phyloP scores from a whole-genome alignment of 2,797 vertebrate genomes.

The Cyclopterus lumpus region DNA sequence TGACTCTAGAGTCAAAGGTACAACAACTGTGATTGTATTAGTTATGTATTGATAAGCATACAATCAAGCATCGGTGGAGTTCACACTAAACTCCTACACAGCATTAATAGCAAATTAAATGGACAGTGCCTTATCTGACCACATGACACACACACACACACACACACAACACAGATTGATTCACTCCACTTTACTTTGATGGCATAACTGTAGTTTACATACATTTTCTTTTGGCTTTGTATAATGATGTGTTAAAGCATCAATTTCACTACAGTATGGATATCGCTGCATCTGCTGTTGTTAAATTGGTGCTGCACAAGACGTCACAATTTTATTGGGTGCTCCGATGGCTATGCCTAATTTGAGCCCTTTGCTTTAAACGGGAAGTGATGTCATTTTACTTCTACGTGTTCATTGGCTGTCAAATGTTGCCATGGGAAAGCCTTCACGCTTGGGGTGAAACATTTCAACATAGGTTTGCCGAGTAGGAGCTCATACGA shows the following conservation, averaged over 20 bases:
- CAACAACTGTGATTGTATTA: not conserved
- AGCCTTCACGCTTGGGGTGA: conserved; percentile 7
- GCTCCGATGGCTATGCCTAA: not conserved
- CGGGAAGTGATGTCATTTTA: conserved; percentile 39
- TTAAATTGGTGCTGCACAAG: not conserved
- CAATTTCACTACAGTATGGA: too few relatives aligned
- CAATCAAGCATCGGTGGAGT: not conserved
- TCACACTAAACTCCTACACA: conserved; percentile 1
- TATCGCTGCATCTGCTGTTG: not conserved
- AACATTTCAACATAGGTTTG: not conserved
- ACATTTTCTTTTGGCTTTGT: not conserved
- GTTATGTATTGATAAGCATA: conserved; percentile 6
- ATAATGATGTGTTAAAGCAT: not conserved
- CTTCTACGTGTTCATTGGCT: conserved; percentile 47
- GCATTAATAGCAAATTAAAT: not conserved
- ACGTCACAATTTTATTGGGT: conserved; percentile 6
- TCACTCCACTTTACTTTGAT: not conserved
- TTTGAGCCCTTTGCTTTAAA: not conserved
- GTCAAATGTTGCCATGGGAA: conserved; percentile 56
- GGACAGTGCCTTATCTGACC: not conserved
- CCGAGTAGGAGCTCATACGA: conserved; percentile 3
- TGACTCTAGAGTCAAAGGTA: conserved; percentile 9
- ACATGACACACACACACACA: not conserved
- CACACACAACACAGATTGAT: conserved; percentile 5
- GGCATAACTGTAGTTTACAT: not conserved